Evolutionary conservation across 1,140 invertebrate genomes (phyloP), one percentile per base, ranked within the genome.

Genomic region (Elysia chlorotica): DNA sequence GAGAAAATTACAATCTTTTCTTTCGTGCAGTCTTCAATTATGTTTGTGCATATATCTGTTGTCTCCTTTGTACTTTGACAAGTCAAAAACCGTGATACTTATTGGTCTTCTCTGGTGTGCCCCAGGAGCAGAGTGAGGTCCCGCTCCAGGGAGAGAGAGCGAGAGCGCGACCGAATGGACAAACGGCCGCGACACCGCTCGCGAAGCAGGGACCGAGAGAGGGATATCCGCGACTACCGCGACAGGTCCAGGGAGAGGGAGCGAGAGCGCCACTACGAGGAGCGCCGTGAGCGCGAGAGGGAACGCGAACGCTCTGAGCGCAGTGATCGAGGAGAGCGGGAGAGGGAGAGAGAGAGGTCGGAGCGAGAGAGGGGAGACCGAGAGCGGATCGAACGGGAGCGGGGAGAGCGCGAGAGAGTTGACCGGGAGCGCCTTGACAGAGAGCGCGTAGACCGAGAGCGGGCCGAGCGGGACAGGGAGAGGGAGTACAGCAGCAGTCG

Each of bases 81-180:
- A 1, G 75, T 72, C 4, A n/a, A n/a, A 36, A 28, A 30, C n/a
- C 53, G 23, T 56, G 53, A 61, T 36, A 33, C 35, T 38, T 61
- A 35, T 71, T 48, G 62, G 35, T 79, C 54, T 21, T 62, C 35
- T 68, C 57, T 54, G 54, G 19, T 48, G 31, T 73, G 63, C 21
- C 79, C 74, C 71, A 78, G 81, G 30, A 88, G 92, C 74, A 77
- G 80, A 0, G 88, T 92, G 76, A 65, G 85, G 35, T 86, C 84
- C 59, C 68, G 86, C 21, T 93, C 92, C 2, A 90, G 95, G 63
- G 93, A 96, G 61, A 88, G 95, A 71, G 95, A 92, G 17, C 78
- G 91, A 89, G 83, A 93, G 70, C 89, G 94, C 2, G 85, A 87
- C 17, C 53, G 74, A 4, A 48, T 67, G 1, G 74, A 76, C 21